phyloP scores from a whole-genome alignment of 2,888 invertebrate species.

The Drosophila anceps region DNA sequence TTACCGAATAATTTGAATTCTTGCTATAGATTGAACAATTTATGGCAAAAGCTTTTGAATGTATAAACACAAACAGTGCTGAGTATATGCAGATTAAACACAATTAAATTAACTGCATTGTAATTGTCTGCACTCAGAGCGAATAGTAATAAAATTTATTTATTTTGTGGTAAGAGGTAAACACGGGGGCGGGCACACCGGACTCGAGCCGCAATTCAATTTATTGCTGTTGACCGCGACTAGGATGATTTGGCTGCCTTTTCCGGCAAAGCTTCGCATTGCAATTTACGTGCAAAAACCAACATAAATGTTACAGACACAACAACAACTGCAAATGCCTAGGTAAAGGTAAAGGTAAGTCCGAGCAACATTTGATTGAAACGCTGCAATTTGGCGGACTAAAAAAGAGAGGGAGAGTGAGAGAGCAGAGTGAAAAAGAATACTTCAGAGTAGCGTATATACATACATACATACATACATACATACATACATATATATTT shows the following conservation, averaged over 20 bases:
- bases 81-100: slow-evolving; percentile 37
- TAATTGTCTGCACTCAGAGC: slow-evolving; percentile 49
- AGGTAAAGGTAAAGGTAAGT: slow-evolving; percentile 39
- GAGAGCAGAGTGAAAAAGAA: slow-evolving; percentile 21
- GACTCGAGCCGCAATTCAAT: slow-evolving; percentile 64
- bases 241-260: slow-evolving; percentile 48
- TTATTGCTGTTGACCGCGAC: slow-evolving; percentile 74
- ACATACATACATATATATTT: slow-evolving; percentile 14
- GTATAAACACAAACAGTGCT: slow-evolving; percentile 17
- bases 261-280: slow-evolving; percentile 45
- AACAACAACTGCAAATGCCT: slow-evolving; percentile 37
- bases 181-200: neutral
- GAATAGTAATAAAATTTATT: slow-evolving; percentile 61
- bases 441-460: slow-evolving; percentile 32
- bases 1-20: neutral
- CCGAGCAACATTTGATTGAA: slow-evolving; percentile 68
- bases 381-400: slow-evolving; percentile 52
- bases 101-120: slow-evolving; percentile 64
- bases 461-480: neutral
- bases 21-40: neutral
- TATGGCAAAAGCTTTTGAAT: neutral
- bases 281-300: slow-evolving; percentile 66
- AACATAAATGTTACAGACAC: slow-evolving; percentile 58
- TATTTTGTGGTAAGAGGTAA: slow-evolving; percentile 18
- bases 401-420: neutral